Percentiles rank a stretch among this genome's conserved stretches.
Conservation (phyloP, 2,797 vertebrate species). For the Sorex maritimensis region DNA sequence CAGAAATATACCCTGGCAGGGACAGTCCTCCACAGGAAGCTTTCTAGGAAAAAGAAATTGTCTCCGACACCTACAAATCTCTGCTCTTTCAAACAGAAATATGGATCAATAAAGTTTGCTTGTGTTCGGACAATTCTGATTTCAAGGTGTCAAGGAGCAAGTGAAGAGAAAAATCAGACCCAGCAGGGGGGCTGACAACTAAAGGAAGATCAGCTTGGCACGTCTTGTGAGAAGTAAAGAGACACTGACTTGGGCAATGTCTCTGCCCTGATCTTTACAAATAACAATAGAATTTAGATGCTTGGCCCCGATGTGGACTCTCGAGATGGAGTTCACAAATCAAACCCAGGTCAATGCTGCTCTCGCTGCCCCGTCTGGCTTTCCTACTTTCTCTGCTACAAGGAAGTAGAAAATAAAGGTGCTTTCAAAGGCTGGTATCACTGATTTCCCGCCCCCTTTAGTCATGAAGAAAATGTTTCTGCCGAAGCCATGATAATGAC, state of each 20-base stretch:
- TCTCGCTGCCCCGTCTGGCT: background rate
- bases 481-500: conserved; percentile 47
- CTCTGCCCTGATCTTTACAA: conserved; percentile 18
- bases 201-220: conserved; percentile 63
- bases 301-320: background rate
- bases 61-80: conserved; percentile 61
- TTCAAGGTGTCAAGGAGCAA: conserved; percentile 67
- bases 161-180: conserved; percentile 18
- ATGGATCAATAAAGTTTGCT: conserved; percentile 75
- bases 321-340: conserved; percentile 66
- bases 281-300: conserved; percentile 28
- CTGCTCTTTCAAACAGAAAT: conserved; percentile 80
- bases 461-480: conserved; percentile 60
- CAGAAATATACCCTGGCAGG: conserved; percentile 43
- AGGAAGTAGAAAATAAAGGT: background rate
- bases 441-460: background rate
- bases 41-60: conserved; percentile 68
- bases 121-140: conserved; percentile 58
- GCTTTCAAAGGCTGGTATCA: background rate
- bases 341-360: conserved; percentile 69
- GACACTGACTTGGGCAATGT: background rate
- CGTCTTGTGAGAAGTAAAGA: conserved; percentile 18
- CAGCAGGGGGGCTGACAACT: conserved; percentile 29
- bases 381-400: background rate
- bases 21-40: conserved; percentile 55